Evolutionary conservation across 2,113 vertebrate genomes (phyloP).

Genomic region (Daphoenositta chrysoptera): DNA sequence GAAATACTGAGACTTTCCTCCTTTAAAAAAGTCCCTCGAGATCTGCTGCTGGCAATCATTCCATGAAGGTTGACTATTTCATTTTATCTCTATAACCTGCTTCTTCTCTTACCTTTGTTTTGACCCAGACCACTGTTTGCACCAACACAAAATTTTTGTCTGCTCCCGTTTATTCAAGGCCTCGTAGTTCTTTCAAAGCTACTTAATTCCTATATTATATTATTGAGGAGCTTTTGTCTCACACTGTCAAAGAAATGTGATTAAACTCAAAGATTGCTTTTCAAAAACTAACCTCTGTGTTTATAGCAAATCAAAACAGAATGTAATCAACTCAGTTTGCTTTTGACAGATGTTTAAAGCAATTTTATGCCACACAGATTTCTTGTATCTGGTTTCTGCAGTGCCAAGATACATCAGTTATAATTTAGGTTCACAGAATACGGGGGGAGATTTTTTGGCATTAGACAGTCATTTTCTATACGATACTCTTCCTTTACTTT

Average conservation of each 20-base stretch:
- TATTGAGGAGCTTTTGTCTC: slow-evolving; percentile 11
- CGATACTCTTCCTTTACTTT: neutral
- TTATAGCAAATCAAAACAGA: slow-evolving; percentile 53
- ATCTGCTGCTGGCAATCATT: neutral
- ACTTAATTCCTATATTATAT: slow-evolving; percentile 20
- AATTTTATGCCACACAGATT: slow-evolving; percentile 54
- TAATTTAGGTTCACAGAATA: neutral
- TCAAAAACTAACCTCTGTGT: slow-evolving; percentile 20
- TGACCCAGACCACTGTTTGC: neutral
- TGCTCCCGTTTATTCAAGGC: neutral
- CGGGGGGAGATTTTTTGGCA: neutral
- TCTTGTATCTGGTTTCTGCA: neutral
- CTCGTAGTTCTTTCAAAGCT: slow-evolving; percentile 18
- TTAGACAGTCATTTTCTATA: neutral
- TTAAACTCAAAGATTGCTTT: slow-evolving; percentile 33
- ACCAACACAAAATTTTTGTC: neutral
- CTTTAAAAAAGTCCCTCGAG: neutral
- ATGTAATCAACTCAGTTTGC: slow-evolving; percentile 40
- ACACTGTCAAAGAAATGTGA: slow-evolving; percentile 46
- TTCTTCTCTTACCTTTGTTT: neutral
- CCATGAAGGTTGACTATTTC: neutral
- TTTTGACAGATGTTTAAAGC: slow-evolving; percentile 62
- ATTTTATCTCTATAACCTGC: neutral
- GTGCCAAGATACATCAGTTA: neutral
- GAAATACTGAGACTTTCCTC: neutral